A percentile compares a stretch with the other conserved stretches of the same genome.
These are phyloP conservation scores for Buceros bicornis DNA, from an alignment of 2,797 vertebrate species.

Conservation along the genomic window DNA sequence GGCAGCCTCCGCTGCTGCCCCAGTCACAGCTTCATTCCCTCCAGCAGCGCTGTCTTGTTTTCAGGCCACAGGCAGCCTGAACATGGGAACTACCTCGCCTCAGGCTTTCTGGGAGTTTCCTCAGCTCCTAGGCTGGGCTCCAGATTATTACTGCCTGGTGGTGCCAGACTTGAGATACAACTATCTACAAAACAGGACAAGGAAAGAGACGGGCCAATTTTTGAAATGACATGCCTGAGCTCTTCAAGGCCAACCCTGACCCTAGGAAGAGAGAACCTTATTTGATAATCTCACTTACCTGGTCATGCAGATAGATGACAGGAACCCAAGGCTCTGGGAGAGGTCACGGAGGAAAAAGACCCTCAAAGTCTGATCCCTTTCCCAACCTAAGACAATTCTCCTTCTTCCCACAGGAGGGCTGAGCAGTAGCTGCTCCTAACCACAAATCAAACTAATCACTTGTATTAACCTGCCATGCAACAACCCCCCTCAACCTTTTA, in stretches of 20 bases:
- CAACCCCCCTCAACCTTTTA: background rate
- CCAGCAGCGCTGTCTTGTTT: fast-evolving
- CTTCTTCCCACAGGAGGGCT: background rate
- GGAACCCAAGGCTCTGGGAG: background rate
- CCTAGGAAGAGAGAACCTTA: background rate
- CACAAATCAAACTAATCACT: background rate
- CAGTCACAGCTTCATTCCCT: background rate
- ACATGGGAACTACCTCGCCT: background rate
- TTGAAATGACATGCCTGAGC: background rate
- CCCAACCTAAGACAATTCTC: background rate
- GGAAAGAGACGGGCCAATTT: background rate
- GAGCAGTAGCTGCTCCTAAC: background rate
- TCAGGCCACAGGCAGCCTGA: background rate
- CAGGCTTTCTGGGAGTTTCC: background rate
- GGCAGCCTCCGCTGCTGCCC: background rate
- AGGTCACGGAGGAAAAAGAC: fast-evolving
- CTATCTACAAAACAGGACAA: fast-evolving
- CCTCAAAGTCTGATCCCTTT: background rate
- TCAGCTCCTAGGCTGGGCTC: background rate
- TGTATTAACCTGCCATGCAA: background rate
- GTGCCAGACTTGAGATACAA: fast-evolving
- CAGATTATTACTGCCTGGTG: background rate
- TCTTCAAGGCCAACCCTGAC: background rate
- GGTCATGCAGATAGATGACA: background rate
- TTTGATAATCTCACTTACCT: background rate